A percentile compares a stretch with the other conserved stretches of the same genome.
These are phyloP conservation scores for Trisateles emortualis DNA, from an alignment of 2,888 invertebrate species.

Conservation along the genomic window DNA sequence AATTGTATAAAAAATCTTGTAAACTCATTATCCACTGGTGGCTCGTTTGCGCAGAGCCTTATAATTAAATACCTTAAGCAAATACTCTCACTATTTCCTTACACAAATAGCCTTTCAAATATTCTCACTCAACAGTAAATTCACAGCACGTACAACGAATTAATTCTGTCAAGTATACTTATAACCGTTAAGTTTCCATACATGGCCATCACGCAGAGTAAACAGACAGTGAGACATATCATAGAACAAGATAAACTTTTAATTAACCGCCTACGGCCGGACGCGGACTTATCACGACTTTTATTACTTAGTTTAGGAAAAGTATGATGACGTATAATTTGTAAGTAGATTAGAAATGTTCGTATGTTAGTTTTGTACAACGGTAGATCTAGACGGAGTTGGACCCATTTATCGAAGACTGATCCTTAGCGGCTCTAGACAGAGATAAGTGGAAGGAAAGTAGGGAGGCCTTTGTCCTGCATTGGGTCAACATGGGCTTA, in stretches of 20 bases:
- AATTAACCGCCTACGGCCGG: constrained; percentile 23
- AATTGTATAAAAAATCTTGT: no score
- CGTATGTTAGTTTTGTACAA: no score
- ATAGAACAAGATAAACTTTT: constrained; percentile 29
- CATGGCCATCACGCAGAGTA: constrained; percentile 20
- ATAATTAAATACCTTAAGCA: no score
- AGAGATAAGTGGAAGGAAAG: no score
- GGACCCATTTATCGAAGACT: no score
- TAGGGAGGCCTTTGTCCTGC: no score
- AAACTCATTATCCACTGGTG: no score
- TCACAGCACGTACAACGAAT: constrained; percentile 20
- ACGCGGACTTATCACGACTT: background rate
- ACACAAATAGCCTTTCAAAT: background rate
- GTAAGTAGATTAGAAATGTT: no score
- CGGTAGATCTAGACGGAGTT: no score
- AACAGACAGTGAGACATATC: constrained; percentile 14
- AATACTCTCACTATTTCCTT: background rate
- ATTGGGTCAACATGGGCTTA: no score
- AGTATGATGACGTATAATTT: background rate
- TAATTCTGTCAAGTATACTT: constrained; percentile 19
- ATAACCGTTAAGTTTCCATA: constrained; percentile 31
- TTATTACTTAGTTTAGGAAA: background rate
- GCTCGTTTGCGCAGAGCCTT: no score
- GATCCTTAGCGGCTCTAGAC: no score
- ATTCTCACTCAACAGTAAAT: constrained; percentile 4